Evolutionary conservation across 2,113 vertebrate genomes (phyloP).

Genomic region (Dicaeum eximium): DNA sequence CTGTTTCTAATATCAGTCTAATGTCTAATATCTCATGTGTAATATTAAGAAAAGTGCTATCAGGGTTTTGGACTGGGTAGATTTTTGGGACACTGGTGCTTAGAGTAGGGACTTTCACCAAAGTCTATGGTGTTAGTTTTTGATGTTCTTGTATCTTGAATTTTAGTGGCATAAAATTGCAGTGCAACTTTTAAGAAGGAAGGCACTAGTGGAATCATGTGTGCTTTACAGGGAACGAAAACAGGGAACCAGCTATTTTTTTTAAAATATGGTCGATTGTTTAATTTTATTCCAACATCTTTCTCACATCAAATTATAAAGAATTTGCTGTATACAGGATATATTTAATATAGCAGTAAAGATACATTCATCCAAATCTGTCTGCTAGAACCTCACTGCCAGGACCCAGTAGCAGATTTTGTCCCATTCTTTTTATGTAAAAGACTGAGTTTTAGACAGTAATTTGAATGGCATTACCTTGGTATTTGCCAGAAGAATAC

Average conservation of each 20-base stretch:
- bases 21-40: not conserved
- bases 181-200: not conserved
- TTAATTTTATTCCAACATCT: not conserved
- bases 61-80: not conserved
- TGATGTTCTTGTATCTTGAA: not conserved
- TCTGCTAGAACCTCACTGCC: not conserved
- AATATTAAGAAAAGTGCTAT: not conserved
- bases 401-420: not conserved
- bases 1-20: not conserved
- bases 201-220: not conserved
- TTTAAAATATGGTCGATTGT: not conserved
- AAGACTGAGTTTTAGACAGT: not conserved
- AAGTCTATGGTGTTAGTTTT: not conserved
- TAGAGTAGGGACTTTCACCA: not conserved
- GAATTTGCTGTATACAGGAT: not conserved
- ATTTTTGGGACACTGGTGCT: not conserved
- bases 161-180: not conserved
- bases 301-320: not conserved
- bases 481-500: not conserved
- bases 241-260: rapidly evolving
- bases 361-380: not conserved
- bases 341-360: not conserved
- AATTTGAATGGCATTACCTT: not conserved
- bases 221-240: not conserved
- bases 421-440: not conserved